Base-by-base conservation (phyloP, 2,113 vertebrate genomes). In the Leptobrachium leishanense region DNA sequence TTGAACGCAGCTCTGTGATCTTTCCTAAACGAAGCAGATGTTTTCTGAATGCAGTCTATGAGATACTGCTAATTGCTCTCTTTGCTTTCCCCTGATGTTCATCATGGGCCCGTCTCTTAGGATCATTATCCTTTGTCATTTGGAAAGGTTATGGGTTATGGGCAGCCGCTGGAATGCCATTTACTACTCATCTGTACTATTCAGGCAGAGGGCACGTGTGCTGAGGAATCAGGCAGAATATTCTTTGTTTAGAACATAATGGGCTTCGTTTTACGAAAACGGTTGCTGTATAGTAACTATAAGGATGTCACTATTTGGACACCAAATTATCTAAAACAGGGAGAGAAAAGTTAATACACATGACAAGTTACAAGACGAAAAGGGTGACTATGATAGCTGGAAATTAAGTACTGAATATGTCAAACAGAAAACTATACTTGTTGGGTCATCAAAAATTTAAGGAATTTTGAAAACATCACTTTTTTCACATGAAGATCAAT, bases 1-100 rank as follows among this genome's bases (percentile, higher is more conserved):
- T 50, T 15, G 71, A 77, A 77, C 65, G 72, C 44, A 44, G 55
- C 76, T 68, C 55, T 62, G 71, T 78, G 75, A 82, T 82, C 75
- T 82, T 82, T 82, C 76, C 70, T 82, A 77, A 82, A 82, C 72
- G 65, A 78, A 82, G 81, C 81, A 82, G 81, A 82, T 82, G 76
- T 78, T 82, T 78, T 82, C 72, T 70, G 63, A 78, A 69, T 78
- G 75, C 65, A 82, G 81, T 78, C 76, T 82, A 74, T 68, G 62
- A 72, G 69, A 78, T 66, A 76, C 63, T 71, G 74, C 78, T 76
- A 73, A 65, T 83, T 46, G 69, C 77, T 83, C 68, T 70, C 68
- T 79, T 72, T 73, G 78, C 72, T 80, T 80, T 80, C 78, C 72
- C 78, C 78, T 80, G 78, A 80, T 80, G 78, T 80, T 80, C 71